Conservation (phyloP, 2,113 vertebrate species). For the Telmatochromis bifrenatus region DNA sequence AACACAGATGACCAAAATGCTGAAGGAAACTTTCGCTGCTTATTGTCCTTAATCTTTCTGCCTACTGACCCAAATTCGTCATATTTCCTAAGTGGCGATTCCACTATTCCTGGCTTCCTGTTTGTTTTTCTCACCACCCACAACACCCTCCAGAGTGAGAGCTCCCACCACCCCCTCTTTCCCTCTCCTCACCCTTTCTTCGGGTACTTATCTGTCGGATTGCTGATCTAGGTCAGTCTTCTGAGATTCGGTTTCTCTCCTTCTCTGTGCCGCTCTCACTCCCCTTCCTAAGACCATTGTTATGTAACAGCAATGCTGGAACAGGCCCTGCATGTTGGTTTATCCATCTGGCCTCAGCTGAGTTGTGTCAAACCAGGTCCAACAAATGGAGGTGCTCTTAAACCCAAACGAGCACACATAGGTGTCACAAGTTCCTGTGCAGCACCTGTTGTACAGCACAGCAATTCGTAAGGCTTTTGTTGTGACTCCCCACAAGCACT, state of each 20-base stretch:
- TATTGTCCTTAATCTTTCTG: conserved; percentile 3
- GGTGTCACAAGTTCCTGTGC: not conserved
- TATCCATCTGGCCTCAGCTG: conserved; percentile 36
- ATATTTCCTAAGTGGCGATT: not conserved
- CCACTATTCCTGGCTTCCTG: not conserved
- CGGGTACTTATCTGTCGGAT: conserved; percentile 42
- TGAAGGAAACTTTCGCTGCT: conserved; percentile 14
- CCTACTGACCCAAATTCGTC: conserved; percentile 58
- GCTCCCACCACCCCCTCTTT: not conserved
- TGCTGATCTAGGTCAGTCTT: conserved; percentile 56
- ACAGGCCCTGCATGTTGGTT: conserved; percentile 4
- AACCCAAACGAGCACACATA: not conserved
- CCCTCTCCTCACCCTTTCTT: not conserved
- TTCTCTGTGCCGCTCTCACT: conserved; percentile 12
- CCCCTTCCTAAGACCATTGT: conserved; percentile 25
- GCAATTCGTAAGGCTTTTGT: not conserved
- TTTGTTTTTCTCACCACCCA: not conserved
- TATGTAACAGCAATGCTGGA: conserved; percentile 55
- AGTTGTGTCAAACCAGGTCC: conserved; percentile 1
- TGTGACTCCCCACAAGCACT: not conserved
- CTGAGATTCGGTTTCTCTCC: conserved; percentile 4
- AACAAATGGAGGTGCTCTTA: not conserved
- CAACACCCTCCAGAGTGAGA: not conserved
- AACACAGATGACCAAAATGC: not conserved
- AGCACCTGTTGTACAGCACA: not conserved